Base-by-base conservation (phyloP, 2,113 vertebrate genomes). In the Nymphicus hollandicus region DNA sequence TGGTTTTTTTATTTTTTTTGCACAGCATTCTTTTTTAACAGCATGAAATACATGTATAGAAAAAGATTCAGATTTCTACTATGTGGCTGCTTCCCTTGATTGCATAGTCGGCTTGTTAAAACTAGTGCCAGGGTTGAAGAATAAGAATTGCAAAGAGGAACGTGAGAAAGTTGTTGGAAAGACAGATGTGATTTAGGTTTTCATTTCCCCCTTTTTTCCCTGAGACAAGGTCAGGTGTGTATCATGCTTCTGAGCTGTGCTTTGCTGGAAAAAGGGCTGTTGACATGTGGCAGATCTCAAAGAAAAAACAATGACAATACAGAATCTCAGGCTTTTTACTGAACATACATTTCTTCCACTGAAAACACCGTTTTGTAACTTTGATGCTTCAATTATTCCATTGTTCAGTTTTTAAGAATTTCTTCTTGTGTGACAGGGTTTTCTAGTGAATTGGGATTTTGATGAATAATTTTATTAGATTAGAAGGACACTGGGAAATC, bases 91-190 rank as follows among this genome's bases (percentile, higher is more conserved):
- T 88, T 74, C 19, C 39, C 23, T 47, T 39, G 27, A 37, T 68
- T 76, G 56, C 41, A 8, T 47, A 77, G 76, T 44, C 0, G 5
- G 13, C 77, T 72, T 52, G 31, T 86, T 94, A 74, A 89, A 93
- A 58, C 50, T 66, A 79, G n/a, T 56, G 6, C 22, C 64, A 25
- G 39, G 27, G 66, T 76, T 68, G 66, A 71, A 68, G 65, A 80
- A 56, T 39, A 66, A 50, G 49, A 81, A 56, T 86, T 92, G 78
- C 60, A 37, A 79, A 94, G 52, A 83, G 28, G 69, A 88, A 55
- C 3, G 1, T 87, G 91, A 86, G 89, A 80, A 95, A 86, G 94
- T 96, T 88, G 27, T 91, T 84, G 69, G 73, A 73, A 58, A 89
- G 83, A 47, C 50, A 95, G 33, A 63, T 72, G 80, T 58, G 69